Evolutionary conservation across 2,113 vertebrate genomes (phyloP).

Genomic region (Tretioscincus oriximinensis): DNA sequence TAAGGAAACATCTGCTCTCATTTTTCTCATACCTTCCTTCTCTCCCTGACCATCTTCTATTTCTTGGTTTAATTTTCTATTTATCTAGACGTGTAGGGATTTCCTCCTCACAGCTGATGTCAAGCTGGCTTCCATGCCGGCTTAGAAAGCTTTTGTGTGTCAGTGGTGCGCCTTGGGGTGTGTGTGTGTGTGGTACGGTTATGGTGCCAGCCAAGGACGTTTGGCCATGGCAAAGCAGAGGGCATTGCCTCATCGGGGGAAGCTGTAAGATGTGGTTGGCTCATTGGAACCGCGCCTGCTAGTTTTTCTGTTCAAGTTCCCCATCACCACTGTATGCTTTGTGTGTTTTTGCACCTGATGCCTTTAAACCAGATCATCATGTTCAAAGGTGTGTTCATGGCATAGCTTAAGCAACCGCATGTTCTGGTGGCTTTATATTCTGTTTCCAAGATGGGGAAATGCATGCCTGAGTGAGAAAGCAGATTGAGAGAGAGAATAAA

Average conservation of each 20-base stretch:
- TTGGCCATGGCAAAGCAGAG: not conserved
- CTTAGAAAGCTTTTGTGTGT: conserved; percentile 7
- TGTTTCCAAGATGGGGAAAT: not conserved
- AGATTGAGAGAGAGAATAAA: conserved; percentile 9
- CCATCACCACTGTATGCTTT: no score
- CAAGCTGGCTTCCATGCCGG: conserved; percentile 15
- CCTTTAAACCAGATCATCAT: not conserved
- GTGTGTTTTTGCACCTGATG: not conserved
- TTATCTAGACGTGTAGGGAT: conserved; percentile 5
- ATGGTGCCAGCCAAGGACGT: not conserved
- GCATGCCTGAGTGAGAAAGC: not conserved
- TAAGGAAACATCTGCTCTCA: conserved; percentile 68
- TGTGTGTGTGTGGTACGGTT: not conserved
- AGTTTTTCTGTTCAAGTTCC: not conserved
- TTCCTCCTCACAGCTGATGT: conserved; percentile 1
- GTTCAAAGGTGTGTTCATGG: no score
- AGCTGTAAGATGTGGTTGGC: not conserved
- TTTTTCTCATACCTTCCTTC: conserved; percentile 19
- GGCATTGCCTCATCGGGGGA: not conserved
- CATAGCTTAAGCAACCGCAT: not conserved
- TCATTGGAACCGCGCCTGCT: not conserved
- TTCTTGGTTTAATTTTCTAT: no score
- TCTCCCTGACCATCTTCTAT: no score
- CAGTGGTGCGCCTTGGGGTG: not conserved
- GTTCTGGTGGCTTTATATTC: not conserved